Evolutionary conservation across 2,797 vertebrate genomes (phyloP).

Genomic region (Sparidentex hasta): DNA sequence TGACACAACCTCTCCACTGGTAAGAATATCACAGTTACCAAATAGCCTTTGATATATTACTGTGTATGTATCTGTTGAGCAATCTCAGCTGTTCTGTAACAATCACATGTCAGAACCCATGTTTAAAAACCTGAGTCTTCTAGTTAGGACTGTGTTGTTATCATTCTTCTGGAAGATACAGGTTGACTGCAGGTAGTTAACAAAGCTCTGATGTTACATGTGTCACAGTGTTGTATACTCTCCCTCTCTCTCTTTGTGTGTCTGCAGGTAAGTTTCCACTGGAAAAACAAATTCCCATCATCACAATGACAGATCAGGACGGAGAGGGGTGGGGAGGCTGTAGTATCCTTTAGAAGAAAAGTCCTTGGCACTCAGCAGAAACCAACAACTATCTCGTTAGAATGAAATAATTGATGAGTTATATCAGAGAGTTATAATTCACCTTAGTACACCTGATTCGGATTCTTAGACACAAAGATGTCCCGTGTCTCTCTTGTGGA

Average conservation of each 20-base stretch:
- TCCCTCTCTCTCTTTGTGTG: constrained; percentile 5
- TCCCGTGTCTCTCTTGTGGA: neutral
- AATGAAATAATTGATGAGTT: neutral
- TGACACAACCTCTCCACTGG: constrained; percentile 42
- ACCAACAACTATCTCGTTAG: neutral
- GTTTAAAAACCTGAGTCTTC: neutral
- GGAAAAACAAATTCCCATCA: constrained; percentile 45
- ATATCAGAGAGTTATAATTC: neutral
- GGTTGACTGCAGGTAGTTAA: neutral
- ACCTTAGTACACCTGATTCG: neutral
- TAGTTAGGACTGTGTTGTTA: neutral
- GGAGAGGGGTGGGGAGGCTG: constrained; percentile 82
- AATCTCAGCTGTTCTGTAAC: neutral
- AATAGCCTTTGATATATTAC: neutral
- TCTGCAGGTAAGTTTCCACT: constrained; percentile 75
- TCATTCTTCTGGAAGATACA: neutral
- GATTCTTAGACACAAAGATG: neutral
- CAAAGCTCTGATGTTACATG: neutral
- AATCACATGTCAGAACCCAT: neutral
- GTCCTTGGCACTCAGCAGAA: neutral
- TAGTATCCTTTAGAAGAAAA: constrained; percentile 79
- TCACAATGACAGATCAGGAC: constrained; percentile 78
- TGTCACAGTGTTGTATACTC: neutral
- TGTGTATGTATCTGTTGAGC: neutral
- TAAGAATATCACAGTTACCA: constrained; percentile 33